Evolutionary conservation across 2,888 invertebrate species (phyloP).

Genomic region (Caprella mutica): DNA sequence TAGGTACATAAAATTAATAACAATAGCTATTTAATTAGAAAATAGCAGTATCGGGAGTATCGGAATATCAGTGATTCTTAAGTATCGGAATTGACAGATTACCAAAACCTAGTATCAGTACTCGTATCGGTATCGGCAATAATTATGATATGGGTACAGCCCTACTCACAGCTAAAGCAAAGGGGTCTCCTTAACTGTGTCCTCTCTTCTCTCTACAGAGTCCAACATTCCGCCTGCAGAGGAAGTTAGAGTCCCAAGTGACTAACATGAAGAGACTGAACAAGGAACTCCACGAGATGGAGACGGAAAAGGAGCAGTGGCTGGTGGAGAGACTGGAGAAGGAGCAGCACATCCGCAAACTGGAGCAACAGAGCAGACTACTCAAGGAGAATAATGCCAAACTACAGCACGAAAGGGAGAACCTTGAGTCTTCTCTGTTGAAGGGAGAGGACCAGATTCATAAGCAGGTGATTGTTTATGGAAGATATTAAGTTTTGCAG

Average conservation of each 20-base stretch:
- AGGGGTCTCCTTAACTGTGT: neutral
- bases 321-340: neutral
- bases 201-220: slow-evolving; percentile 5
- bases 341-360: slow-evolving; percentile 6
- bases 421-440: slow-evolving; percentile 6
- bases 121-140: too few relatives aligned
- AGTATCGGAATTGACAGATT: too few relatives aligned
- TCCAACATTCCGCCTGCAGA: slow-evolving; percentile 18
- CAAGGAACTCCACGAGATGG: slow-evolving; percentile 10
- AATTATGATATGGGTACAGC: too few relatives aligned
- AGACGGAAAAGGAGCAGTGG: slow-evolving; percentile 17
- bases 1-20: too few relatives aligned
- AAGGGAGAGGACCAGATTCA: slow-evolving; percentile 14
- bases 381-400: neutral
- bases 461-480: slow-evolving; percentile 7
- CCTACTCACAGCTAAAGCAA: too few relatives aligned
- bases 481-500: too few relatives aligned
- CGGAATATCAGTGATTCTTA: too few relatives aligned
- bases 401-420: slow-evolving; percentile 4
- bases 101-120: too few relatives aligned
- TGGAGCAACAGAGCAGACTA: neutral
- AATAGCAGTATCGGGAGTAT: too few relatives aligned
- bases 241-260: slow-evolving; percentile 9
- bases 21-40: too few relatives aligned
- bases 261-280: slow-evolving; percentile 12